Conservation (phyloP, 2,888 invertebrate species). For the Macaria liturata region DNA sequence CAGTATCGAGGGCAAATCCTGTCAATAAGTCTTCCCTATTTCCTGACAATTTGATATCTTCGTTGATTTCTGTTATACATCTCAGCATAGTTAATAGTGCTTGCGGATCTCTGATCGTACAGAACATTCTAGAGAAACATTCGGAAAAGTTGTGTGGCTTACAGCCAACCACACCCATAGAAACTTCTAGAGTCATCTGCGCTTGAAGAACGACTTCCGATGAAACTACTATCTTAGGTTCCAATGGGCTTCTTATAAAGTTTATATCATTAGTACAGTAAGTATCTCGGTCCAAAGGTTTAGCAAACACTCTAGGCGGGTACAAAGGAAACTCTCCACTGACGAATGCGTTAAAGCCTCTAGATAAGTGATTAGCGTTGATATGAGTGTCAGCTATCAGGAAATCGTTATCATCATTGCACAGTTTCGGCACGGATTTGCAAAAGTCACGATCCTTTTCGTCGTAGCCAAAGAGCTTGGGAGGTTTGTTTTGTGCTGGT, state of each 20-base stretch:
- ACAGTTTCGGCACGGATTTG: slow-evolving; percentile 25
- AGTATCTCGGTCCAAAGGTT: slow-evolving; percentile 44
- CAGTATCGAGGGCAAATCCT: slow-evolving; percentile 68
- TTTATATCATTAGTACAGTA: slow-evolving; percentile 72
- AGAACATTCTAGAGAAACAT: slow-evolving; percentile 62
- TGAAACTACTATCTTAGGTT: slow-evolving; percentile 49
- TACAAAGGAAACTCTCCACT: slow-evolving; percentile 63
- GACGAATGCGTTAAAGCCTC: slow-evolving; percentile 50
- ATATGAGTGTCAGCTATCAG: slow-evolving; percentile 65
- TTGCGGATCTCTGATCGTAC: slow-evolving; percentile 44
- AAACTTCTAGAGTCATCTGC: slow-evolving; percentile 68
- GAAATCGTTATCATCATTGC: slow-evolving; percentile 48
- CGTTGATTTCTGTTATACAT: slow-evolving; percentile 56
- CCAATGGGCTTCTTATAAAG: slow-evolving; percentile 44
- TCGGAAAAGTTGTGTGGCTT: slow-evolving; percentile 40
- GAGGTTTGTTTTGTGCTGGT: slow-evolving; percentile 18
- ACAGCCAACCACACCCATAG: slow-evolving; percentile 68
- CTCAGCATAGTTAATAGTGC: slow-evolving; percentile 45
- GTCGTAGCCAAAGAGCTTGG: slow-evolving; percentile 57
- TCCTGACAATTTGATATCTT: slow-evolving; percentile 33
- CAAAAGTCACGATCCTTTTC: slow-evolving; percentile 53
- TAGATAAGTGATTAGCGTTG: slow-evolving; percentile 53
- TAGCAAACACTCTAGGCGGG: slow-evolving; percentile 48
- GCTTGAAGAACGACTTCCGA: slow-evolving; percentile 56
- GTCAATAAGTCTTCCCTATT: slow-evolving; percentile 50